Base-by-base conservation (phyloP, 2,888 invertebrate genomes). In the Halocaridina rubra region DNA sequence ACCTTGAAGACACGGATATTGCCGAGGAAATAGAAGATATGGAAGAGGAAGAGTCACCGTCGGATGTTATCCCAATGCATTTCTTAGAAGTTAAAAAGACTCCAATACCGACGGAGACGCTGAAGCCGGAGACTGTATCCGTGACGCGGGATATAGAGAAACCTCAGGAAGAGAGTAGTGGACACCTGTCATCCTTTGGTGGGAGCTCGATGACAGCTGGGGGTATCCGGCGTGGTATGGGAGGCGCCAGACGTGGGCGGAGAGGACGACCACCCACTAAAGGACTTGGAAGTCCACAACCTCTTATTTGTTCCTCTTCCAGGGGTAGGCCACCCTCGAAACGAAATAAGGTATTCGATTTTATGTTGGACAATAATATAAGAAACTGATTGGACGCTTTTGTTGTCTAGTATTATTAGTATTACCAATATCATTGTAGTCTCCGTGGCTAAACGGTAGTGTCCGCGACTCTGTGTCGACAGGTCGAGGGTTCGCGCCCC, bases 301-400 rank as follows among this genome's bases (percentile, higher is more conserved):
- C 53, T n/a, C 4, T 53, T 53, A 10, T 53, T 0, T 53, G 53
- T 4, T 59, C 72, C 29, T 80, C 82, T 16, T 61, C 59, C 29
- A 59, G 82, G 39, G 82, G 82, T 29, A 46, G 82, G 33, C 59
- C 77, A 16, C 82, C 82, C n/a, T 82, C 82, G 4, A 76, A 77
- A n/a, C 69, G 82, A 32, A 82, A 82, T 29, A 82, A 82, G 82
- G 82, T 82, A 75, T 32, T 24, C 27, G n/a, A n/a, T n/a, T n/a
- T n/a, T n/a, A n/a, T n/a, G n/a, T n/a, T n/a, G n/a, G n/a, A n/a
- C n/a, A n/a, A n/a, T n/a, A n/a, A n/a, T n/a, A n/a, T n/a, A n/a
- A n/a, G n/a, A n/a, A n/a, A n/a, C n/a, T n/a, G n/a, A n/a, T n/a
- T n/a, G n/a, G n/a, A n/a, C n/a, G n/a, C n/a, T n/a, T n/a, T n/a